Evolutionary conservation across 1,140 invertebrate genomes (phyloP).

Genomic region (Sycobia sp.): DNA sequence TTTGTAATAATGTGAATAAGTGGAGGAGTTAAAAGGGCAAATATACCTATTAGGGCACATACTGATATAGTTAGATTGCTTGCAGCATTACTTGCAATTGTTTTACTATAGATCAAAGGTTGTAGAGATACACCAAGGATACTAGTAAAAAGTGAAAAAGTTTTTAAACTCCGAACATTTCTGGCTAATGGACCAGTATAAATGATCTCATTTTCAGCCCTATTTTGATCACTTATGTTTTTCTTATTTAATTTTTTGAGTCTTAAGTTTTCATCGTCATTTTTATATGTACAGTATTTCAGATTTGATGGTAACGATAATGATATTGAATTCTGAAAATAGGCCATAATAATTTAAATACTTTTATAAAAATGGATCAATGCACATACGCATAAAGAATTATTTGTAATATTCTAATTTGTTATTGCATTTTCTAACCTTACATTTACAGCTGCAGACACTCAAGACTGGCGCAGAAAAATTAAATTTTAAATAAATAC

Average conservation of each 20-base stretch:
- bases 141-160: conserved; percentile 81
- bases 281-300: too few relatives aligned
- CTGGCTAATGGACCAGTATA: conserved; percentile 71
- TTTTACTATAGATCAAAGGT: conserved; percentile 72
- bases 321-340: too few relatives aligned
- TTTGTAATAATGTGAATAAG: conserved; percentile 82
- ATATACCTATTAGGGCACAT: conserved; percentile 73
- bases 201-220: conserved; percentile 50
- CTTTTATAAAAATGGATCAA: too few relatives aligned
- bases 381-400: too few relatives aligned
- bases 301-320: too few relatives aligned
- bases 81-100: conserved; percentile 62
- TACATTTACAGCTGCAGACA: background rate
- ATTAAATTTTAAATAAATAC: background rate
- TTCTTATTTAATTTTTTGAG: too few relatives aligned
- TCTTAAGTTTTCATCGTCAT: too few relatives aligned
- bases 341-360: too few relatives aligned
- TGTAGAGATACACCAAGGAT: conserved; percentile 71
- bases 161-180: conserved; percentile 75
- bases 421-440: conserved; percentile 17
- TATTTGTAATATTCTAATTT: too few relatives aligned
- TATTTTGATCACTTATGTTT: too few relatives aligned
- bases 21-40: conserved; percentile 82
- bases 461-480: background rate
- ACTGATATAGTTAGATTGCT: conserved; percentile 63